Evolutionary conservation across 2,888 invertebrate genomes (phyloP), one percentile per base, ranked within the genome.

Genomic region (Tridacna crocea): DNA sequence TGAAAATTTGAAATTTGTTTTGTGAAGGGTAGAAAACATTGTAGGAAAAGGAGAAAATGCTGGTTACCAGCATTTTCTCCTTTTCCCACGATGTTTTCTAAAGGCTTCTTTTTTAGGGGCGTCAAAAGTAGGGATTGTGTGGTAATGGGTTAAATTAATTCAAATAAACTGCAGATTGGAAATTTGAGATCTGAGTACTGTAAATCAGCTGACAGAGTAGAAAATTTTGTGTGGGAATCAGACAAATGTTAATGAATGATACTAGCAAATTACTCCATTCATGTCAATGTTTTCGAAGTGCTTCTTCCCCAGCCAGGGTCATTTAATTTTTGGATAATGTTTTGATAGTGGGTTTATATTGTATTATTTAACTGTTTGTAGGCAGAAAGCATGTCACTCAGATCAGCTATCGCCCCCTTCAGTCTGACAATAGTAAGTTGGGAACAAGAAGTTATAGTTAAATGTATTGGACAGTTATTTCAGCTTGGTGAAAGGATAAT

Each of bases 341-440:
- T 63, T 63, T 13, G 27, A n/a, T 26, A 66, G 27, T 27, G 27
- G 36, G 36, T 36, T 66, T 4, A 63, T 63, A 8, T n/a, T n/a
- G 27, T 66, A 61, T 66, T 10, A 66, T 19, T 36, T 3, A 66
- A 66, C 36, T 36, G 15, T 47, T 70, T 70, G 24, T 51, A 58
- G 60, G 72, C 58, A 58, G 74, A 51, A 79, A 79, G 72, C 79
- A 79, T 79, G 79, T 79, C 22, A 79, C 79, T 6, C 68, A 79
- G 61, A 79, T 79, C n/a, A 26, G 68, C 26, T 79, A 60, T 48
- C 55, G 55, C n/a, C 79, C 79, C 11, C 12, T 76, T 8, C 22
- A 60, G 36, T 46, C 70, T 6, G 12, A 66, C 46, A 46, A 15
- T 19, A 36, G 46, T 66, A 66, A 66, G 66, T 66, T 46, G 36